These are phyloP conservation scores for Limnephilus marmoratus DNA, from an alignment of 2,888 invertebrate species.

Conservation along the genomic window DNA sequence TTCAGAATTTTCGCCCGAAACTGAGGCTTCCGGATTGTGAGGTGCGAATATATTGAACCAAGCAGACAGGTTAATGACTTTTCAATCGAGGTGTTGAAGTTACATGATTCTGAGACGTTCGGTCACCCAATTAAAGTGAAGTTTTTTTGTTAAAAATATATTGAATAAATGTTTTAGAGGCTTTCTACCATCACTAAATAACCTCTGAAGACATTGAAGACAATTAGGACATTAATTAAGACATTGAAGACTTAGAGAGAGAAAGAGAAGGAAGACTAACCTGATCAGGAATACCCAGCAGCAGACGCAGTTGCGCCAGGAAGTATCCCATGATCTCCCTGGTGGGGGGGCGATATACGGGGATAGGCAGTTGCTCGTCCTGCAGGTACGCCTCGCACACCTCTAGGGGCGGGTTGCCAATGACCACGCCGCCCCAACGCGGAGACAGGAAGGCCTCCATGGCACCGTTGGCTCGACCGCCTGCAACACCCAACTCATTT, in stretches of 20 bases:
- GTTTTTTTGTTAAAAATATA: too few relatives aligned
- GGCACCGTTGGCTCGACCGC: constrained; percentile 70
- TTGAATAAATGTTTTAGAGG: not conserved
- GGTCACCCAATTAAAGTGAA: too few relatives aligned
- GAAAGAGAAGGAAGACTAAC: constrained; percentile 69
- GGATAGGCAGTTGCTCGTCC: constrained; percentile 39
- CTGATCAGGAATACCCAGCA: constrained; percentile 84
- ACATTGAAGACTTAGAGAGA: not conserved
- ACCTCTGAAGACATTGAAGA: not conserved
- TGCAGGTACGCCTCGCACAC: constrained; percentile 75
- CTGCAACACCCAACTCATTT: constrained; percentile 66
- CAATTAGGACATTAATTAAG: too few relatives aligned
- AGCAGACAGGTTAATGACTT: too few relatives aligned
- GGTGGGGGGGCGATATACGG: constrained; percentile 68
- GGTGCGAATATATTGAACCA: too few relatives aligned
- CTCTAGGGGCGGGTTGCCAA: constrained; percentile 81
- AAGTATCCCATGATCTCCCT: constrained; percentile 86
- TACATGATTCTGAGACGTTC: too few relatives aligned
- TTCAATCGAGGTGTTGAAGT: too few relatives aligned
- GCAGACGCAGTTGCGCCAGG: constrained; percentile 84
- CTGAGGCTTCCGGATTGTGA: too few relatives aligned
- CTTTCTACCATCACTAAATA: not conserved
- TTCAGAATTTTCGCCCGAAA: too few relatives aligned
- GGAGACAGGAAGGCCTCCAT: constrained; percentile 88
- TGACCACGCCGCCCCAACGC: constrained; percentile 93